Evolutionary conservation across 2,113 vertebrate species (phyloP).

Genomic region (Acinonyx jubatus): DNA sequence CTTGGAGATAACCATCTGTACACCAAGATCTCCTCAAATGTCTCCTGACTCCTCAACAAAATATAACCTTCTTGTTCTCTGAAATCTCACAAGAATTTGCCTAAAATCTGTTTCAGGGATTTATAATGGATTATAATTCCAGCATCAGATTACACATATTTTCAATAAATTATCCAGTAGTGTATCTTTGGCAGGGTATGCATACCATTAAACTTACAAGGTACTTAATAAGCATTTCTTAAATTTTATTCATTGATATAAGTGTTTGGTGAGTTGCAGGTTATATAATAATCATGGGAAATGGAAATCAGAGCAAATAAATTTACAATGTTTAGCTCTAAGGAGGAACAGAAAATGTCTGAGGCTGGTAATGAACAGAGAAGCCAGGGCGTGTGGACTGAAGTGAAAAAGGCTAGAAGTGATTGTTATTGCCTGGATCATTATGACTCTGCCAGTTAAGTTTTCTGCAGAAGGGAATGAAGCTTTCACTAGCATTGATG

Average conservation of each 20-base stretch:
- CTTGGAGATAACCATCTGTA: not conserved
- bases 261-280: not conserved
- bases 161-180: not conserved
- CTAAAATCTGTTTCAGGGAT: not conserved
- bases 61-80: not conserved
- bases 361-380: not conserved
- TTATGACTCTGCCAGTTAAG: not conserved
- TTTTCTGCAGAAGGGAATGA: conserved; percentile 4
- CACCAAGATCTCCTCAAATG: not conserved
- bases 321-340: not conserved
- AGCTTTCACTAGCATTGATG: not conserved
- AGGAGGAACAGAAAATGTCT: not conserved
- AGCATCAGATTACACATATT: not conserved
- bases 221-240: not conserved
- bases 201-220: not conserved
- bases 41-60: not conserved
- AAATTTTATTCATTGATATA: not conserved
- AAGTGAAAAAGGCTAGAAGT: not conserved
- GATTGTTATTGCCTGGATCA: not conserved
- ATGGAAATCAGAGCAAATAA: not conserved
- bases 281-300: not conserved
- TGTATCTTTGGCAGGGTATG: not conserved
- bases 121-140: not conserved
- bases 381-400: not conserved
- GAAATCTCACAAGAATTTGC: not conserved